Conservation (phyloP, 2,888 invertebrate species). For the Chromoteleia sp. region DNA sequence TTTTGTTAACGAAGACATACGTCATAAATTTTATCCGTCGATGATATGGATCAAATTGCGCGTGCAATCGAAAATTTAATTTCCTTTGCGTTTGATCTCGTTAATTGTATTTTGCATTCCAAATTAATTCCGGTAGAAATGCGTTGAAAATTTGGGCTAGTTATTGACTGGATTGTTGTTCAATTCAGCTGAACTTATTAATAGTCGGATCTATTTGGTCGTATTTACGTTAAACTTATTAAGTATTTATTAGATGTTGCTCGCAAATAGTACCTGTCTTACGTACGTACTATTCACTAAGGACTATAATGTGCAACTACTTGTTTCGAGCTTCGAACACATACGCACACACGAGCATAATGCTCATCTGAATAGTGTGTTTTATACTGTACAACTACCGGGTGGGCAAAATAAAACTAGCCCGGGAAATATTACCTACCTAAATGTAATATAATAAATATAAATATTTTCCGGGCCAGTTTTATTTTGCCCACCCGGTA, state of each 20-base stretch:
- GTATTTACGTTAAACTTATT: constrained; percentile 29
- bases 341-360: constrained; percentile 16
- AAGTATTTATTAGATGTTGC: constrained; percentile 10
- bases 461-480: no score
- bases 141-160: constrained; percentile 18
- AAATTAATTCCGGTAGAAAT: constrained; percentile 31
- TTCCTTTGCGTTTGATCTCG: constrained; percentile 22
- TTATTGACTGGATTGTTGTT: constrained; percentile 23
- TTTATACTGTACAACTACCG: not conserved
- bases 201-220: constrained; percentile 15
- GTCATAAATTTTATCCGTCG: constrained; percentile 15
- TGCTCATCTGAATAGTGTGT: constrained; percentile 14
- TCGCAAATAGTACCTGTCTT: constrained; percentile 25
- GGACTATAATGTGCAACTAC: constrained; percentile 14
- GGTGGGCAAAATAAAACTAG: no score
- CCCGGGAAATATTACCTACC: no score
- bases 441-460: no score
- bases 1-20: constrained; percentile 11
- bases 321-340: constrained; percentile 31
- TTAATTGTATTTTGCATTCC: constrained; percentile 35
- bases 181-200: constrained; percentile 23
- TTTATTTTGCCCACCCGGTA: no score
- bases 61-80: constrained; percentile 33
- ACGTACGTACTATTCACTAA: constrained; percentile 28
- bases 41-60: constrained; percentile 8